Evolutionary conservation across 2,888 invertebrate species (phyloP).

Genomic region (Napeogenes sylphis): DNA sequence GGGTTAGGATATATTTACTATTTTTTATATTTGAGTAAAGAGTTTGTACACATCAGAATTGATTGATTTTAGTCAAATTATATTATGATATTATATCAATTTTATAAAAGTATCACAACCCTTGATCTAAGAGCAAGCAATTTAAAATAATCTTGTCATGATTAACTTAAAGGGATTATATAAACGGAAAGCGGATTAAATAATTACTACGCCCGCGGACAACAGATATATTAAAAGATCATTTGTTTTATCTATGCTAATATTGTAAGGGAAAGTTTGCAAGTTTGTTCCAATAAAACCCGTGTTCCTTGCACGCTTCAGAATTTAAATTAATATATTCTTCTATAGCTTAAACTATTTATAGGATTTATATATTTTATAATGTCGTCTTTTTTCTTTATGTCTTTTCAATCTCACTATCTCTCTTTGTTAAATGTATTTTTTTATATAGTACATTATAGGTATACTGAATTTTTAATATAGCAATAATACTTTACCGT

Average conservation of each 20-base stretch:
- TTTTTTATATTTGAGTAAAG: no score
- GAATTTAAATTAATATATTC: constrained; percentile 10
- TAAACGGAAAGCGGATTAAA: constrained; percentile 16
- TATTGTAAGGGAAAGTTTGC: constrained; percentile 28
- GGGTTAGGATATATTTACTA: no score
- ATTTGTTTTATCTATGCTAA: constrained; percentile 25
- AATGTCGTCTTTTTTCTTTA: not conserved
- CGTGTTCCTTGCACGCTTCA: constrained; percentile 13
- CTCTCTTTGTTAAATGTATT: no score
- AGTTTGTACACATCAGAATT: no score
- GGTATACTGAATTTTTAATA: no score
- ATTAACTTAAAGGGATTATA: constrained; percentile 8
- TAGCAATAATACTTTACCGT: no score
- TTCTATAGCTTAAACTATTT: not conserved
- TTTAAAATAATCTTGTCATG: constrained; percentile 8
- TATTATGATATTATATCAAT: not conserved
- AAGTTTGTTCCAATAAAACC: constrained; percentile 15
- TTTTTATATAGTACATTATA: no score
- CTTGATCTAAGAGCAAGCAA: not conserved
- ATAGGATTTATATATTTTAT: not conserved
- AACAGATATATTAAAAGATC: constrained; percentile 18
- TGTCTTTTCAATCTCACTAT: no score
- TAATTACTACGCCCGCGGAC: constrained; percentile 16
- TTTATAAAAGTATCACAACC: not conserved
- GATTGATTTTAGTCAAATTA: no score